Evolutionary conservation across 2,797 vertebrate species (phyloP), one percentile per base, ranked within the genome.

Genomic region (Chrysocyon brachyurus): DNA sequence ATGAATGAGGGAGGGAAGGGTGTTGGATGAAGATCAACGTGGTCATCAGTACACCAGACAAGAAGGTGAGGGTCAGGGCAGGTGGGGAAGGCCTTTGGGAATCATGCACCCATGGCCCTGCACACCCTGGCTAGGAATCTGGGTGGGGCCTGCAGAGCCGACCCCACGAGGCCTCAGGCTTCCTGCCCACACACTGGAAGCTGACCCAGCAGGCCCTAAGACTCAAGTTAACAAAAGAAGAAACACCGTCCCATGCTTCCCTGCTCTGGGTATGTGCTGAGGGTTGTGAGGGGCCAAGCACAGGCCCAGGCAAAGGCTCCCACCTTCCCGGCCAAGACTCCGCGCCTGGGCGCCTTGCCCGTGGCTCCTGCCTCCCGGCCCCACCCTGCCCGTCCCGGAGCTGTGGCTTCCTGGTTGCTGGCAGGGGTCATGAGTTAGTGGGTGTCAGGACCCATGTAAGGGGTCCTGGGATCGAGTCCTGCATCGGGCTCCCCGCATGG

Each of bases 71-170:
- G 64, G 77, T 49, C 46, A 36, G 52, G 17, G 61, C 22, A 72
- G 56, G 66, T 17, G 19, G 6, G 75, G 73, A 52, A 52, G 40
- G 75, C 66, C 77, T 94, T 14, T 24, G 93, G 93, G 91, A 87
- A 26, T 36, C 66, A n/a, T 0, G 24, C 12, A 28, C 31, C 36
- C 75, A n/a, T 2, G 7, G 70, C 54, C 36, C 91, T 61, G 89
- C 95, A 97, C 85, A 64, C 92, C 96, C 97, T 72, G 93, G 90
- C 82, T 73, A 72, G 87, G 95, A 95, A 98, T 97, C 95, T 16
- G 87, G 96, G 95, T 22, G 40, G 85, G 91, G 85, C 72, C 66
- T 33, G 68, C 21, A 59, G 56, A 15, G 78, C 57, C 1, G 26
- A 82, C 86, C 86, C 52, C 40, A 33, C 1, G 31, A 64, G 89